Percentiles rank a stretch among this genome's conserved stretches.
These are phyloP conservation scores for Graptemys geographica DNA, from an alignment of 2,797 vertebrate species.

Conservation along the genomic window DNA sequence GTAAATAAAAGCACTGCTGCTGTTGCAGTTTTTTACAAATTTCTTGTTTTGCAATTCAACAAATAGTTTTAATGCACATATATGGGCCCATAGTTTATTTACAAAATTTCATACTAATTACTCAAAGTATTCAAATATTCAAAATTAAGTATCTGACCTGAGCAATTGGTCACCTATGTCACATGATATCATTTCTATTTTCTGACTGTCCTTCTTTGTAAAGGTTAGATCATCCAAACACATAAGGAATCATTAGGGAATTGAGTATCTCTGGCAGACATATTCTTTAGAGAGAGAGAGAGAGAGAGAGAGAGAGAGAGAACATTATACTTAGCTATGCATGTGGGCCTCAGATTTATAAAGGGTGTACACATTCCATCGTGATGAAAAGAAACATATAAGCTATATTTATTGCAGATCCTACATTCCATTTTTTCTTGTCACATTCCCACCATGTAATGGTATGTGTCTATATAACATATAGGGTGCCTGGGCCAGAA, in stretches of 20 bases:
- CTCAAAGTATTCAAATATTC: not conserved
- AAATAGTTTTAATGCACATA: no score
- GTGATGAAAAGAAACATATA: not conserved
- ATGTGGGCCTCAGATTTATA: not conserved
- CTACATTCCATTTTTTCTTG: not conserved
- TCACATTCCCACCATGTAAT: not conserved
- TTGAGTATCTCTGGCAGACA: not conserved
- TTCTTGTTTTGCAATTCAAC: no score
- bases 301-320: not conserved
- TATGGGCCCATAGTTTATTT: not conserved
- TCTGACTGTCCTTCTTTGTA: not conserved
- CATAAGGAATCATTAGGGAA: not conserved
- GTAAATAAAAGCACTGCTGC: no score
- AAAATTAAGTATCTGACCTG: not conserved
- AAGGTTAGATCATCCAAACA: not conserved
- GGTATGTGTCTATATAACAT: not conserved
- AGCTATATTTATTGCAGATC: not conserved
- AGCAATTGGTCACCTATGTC: no score
- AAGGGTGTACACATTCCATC: no score
- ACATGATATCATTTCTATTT: not conserved
- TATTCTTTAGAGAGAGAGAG: no score
- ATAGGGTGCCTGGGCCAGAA: not conserved
- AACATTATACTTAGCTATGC: not conserved
- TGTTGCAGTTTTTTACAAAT: no score
- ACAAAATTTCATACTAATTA: not conserved